Conservation (phyloP, 2,888 invertebrate species). For the Linnaemya tessellans region DNA sequence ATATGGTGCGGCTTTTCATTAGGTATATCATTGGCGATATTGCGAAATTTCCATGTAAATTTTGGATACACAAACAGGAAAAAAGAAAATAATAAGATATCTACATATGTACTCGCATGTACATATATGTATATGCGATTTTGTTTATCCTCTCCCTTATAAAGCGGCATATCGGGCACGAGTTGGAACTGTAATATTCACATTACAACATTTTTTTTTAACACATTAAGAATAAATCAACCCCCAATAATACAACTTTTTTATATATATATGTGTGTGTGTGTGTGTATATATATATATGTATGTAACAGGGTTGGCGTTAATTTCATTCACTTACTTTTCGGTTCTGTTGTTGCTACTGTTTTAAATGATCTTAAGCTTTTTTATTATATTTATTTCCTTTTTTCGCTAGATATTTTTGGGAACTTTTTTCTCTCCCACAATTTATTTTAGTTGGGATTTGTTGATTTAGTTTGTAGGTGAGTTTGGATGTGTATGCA, state of each 20-base stretch:
- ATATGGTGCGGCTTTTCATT: too few relatives aligned
- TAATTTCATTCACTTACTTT: slow-evolving; percentile 47
- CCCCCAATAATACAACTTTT: slow-evolving; percentile 14
- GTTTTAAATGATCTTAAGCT: slow-evolving; percentile 31
- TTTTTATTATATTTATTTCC: slow-evolving; percentile 22
- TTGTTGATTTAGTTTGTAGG: slow-evolving; percentile 28
- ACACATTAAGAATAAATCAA: slow-evolving; percentile 24
- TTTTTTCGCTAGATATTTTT: slow-evolving; percentile 32
- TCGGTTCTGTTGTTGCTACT: slow-evolving; percentile 40
- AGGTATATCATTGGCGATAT: not conserved
- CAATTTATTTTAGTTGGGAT: slow-evolving; percentile 19
- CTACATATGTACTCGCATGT: too few relatives aligned
- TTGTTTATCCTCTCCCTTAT: slow-evolving; percentile 6
- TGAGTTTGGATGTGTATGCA: slow-evolving; percentile 23
- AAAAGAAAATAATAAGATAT: too few relatives aligned
- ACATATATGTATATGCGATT: not conserved
- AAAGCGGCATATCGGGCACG: slow-evolving; percentile 5
- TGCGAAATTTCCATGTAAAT: slow-evolving; percentile 10
- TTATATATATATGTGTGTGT: not conserved
- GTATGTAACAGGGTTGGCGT: not conserved
- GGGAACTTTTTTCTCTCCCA: slow-evolving; percentile 43
- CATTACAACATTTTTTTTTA: not conserved
- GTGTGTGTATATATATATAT: not conserved
- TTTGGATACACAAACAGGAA: slow-evolving; percentile 1
- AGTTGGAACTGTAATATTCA: not conserved